Conservation (phyloP, 1,140 invertebrate genomes). For the Rhyacophila brunnea region DNA sequence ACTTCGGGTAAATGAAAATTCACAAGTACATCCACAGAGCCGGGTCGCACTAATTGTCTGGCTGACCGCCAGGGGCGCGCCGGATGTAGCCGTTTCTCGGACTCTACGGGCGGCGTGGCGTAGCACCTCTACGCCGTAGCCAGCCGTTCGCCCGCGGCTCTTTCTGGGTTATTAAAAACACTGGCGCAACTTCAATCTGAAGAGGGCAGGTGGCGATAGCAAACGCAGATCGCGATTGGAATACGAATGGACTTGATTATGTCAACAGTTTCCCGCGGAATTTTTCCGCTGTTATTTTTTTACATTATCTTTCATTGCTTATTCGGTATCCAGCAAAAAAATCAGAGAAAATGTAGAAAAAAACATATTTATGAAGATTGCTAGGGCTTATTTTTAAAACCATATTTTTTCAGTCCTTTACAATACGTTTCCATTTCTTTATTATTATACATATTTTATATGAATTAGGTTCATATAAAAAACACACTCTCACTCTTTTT, state of each 20-base stretch:
- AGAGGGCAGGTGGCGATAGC: conserved; percentile 10
- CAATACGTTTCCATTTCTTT: too few relatives aligned
- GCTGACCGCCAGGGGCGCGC: conserved; percentile 11
- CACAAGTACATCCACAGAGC: conserved; percentile 3
- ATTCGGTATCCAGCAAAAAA: too few relatives aligned
- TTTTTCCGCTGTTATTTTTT: too few relatives aligned
- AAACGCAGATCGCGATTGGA: conserved; percentile 10
- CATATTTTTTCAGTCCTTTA: too few relatives aligned
- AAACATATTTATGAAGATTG: too few relatives aligned
- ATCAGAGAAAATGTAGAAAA: too few relatives aligned
- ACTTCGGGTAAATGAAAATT: conserved; percentile 19
- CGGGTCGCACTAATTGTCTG: conserved; percentile 21
- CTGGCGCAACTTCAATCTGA: conserved; percentile 1
- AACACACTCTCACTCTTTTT: too few relatives aligned
- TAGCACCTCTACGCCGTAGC: too few relatives aligned
- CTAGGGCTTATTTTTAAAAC: too few relatives aligned
- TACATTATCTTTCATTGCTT: too few relatives aligned
- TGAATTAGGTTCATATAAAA: too few relatives aligned
- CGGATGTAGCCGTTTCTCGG: neutral
- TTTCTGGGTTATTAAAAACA: conserved; percentile 24
- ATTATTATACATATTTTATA: too few relatives aligned
- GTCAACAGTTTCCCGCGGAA: conserved; percentile 1
- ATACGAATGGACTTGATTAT: conserved; percentile 32
- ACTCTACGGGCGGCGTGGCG: neutral
- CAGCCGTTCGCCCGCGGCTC: neutral